Evolutionary conservation across 2,888 invertebrate species (phyloP).

Genomic region (Bimastos eiseni): DNA sequence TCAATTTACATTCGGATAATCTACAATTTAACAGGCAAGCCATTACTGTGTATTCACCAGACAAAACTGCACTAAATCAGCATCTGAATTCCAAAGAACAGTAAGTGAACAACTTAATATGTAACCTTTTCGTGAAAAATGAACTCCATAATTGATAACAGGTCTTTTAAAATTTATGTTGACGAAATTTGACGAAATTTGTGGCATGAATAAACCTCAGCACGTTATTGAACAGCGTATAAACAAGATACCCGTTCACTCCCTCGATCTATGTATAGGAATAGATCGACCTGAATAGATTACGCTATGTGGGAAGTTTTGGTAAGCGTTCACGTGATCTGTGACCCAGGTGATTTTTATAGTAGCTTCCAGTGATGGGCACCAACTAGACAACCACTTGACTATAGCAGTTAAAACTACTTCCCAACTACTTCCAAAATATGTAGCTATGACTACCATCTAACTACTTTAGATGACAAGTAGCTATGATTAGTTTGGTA

Average conservation of each 20-base stretch:
- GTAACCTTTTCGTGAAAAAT: slow-evolving; percentile 23
- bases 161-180: background rate
- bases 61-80: background rate
- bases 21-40: background rate
- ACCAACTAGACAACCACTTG: no score
- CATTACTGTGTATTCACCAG: background rate
- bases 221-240: background rate
- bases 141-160: slow-evolving; percentile 17
- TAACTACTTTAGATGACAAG: no score
- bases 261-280: background rate
- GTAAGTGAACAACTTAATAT: background rate
- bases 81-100: background rate
- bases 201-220: background rate
- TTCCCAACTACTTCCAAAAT: no score
- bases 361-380: no score
- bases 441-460: no score
- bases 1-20: background rate
- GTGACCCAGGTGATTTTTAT: no score
- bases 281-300: background rate
- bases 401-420: no score
- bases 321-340: no score
- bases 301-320: no score
- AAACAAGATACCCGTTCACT: background rate
- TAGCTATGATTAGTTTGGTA: no score
- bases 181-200: background rate